phyloP scores from a whole-genome alignment of 35 echinoderm and acorn worm genomes.

The Patiria miniata region DNA sequence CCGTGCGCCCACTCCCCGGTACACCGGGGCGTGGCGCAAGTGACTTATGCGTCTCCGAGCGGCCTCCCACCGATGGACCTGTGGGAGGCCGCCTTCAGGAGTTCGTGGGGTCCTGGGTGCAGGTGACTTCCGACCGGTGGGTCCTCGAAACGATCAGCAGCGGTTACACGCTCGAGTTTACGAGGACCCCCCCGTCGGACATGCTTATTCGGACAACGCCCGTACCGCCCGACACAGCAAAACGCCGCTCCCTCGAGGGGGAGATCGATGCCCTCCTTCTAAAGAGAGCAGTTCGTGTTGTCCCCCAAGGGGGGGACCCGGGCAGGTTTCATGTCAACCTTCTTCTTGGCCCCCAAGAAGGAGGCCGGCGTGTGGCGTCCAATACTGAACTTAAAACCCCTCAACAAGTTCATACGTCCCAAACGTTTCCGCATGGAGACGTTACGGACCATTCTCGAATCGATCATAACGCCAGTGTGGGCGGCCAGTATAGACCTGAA shows the following conservation, averaged over 20 bases:
- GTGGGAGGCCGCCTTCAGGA: neutral
- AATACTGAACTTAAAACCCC: slow-evolving; percentile 41
- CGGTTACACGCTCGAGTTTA: neutral
- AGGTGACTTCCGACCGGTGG: neutral
- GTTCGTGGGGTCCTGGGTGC: neutral
- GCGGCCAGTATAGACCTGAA: slow-evolving; percentile 46
- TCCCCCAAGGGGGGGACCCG: neutral
- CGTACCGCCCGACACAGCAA: neutral
- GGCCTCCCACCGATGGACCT: no score
- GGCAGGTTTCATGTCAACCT: neutral
- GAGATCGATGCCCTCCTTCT: neutral
- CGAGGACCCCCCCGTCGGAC: neutral
- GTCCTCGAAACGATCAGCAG: neutral
- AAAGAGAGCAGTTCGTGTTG: neutral
- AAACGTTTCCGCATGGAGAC: slow-evolving; percentile 59
- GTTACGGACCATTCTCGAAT: slow-evolving; percentile 21
- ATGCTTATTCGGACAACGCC: neutral
- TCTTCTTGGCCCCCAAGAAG: slow-evolving; percentile 20
- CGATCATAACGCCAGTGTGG: slow-evolving; percentile 4
- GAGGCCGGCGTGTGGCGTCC: neutral
- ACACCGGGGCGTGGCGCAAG: no score
- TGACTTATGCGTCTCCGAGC: no score
- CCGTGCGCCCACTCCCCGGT: no score
- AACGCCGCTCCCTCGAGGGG: neutral
- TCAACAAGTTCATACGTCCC: slow-evolving; percentile 47